These are phyloP conservation scores for Pygathrix nemaeus DNA, from an alignment of 2,113 vertebrate species.

Conservation along the genomic window DNA sequence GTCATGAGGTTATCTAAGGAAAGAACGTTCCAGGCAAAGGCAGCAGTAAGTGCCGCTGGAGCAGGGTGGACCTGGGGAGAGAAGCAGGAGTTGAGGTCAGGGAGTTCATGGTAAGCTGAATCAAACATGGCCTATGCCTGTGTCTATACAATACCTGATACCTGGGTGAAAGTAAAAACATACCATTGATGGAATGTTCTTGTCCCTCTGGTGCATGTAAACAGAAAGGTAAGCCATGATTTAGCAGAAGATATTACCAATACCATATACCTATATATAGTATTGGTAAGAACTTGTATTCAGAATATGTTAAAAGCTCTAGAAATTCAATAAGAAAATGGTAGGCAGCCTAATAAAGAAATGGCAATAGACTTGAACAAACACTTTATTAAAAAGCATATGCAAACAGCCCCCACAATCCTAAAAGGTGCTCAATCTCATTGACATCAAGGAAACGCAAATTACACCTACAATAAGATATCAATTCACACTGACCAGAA, in stretches of 20 bases:
- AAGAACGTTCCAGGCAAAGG: neutral
- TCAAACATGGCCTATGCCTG: too few species aligned
- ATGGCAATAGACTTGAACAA: neutral
- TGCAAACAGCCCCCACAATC: neutral
- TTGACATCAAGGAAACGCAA: neutral
- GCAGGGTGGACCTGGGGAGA: neutral
- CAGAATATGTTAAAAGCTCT: neutral
- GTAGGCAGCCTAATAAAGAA: neutral
- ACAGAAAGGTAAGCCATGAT: neutral
- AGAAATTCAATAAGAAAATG: neutral
- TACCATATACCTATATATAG: neutral
- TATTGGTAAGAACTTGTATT: neutral
- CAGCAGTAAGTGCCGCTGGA: neutral
- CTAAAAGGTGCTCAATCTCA: neutral
- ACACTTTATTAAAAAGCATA: neutral
- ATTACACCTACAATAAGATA: neutral
- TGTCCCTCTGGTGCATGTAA: neutral
- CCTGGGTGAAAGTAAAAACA: neutral
- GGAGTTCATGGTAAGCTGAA: neutral
- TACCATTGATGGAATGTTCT: neutral
- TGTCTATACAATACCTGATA: neutral
- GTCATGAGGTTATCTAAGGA: neutral
- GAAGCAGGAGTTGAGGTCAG: neutral
- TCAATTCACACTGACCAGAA: neutral
- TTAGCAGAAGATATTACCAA: neutral